Base-by-base conservation (phyloP, 2,797 vertebrate species). In the Poecilia picta region DNA sequence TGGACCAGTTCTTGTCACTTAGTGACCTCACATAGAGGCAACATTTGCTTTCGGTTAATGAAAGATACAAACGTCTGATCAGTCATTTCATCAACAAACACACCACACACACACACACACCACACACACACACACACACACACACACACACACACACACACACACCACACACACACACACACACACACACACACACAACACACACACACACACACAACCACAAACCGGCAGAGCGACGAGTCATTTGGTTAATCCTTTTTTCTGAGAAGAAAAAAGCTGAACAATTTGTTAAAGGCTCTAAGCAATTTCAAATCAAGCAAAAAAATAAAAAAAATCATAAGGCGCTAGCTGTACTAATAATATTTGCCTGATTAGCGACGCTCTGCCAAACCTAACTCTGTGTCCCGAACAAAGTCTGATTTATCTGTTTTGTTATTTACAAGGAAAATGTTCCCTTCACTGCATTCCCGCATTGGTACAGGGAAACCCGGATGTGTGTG, bases 361-460 rank as follows among this genome's bases (percentile, higher is more conserved):
- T 82, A 25, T 86, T 84, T 91, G 87, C 80, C 85, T 77, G 81
- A 89, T 89, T 85, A 88, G 77, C 88, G 84, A 91, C 47, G 81
- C 78, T 88, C 51, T 64, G 83, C 84, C 75, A 85, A 92, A 84
- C 43, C 31, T 2, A 88, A 85, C 75, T 39, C 15, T n/a, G 53
- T 73, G 72, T 68, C 76, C 66, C 47, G 72, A 80, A 83, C 78
- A 82, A 84, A 71, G 76, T 83, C 66, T 86, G 74, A 76, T 81
- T 81, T 83, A 12, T 53, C 75, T 83, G 79, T 73, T 79, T 57
- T 72, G 53, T 13, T 13, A 93, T 92, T 86, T 92, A 93, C 90
- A 93, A 82, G 80, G 83, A 73, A 88, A 91, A 87, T 83, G 77
- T 86, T 84, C 64, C 71, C 85, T 84, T 73, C 85, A 83, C 84